Evolutionary conservation across 2,888 invertebrate species (phyloP), one percentile per base, ranked within the genome.

Genomic region (Nomada fucata): DNA sequence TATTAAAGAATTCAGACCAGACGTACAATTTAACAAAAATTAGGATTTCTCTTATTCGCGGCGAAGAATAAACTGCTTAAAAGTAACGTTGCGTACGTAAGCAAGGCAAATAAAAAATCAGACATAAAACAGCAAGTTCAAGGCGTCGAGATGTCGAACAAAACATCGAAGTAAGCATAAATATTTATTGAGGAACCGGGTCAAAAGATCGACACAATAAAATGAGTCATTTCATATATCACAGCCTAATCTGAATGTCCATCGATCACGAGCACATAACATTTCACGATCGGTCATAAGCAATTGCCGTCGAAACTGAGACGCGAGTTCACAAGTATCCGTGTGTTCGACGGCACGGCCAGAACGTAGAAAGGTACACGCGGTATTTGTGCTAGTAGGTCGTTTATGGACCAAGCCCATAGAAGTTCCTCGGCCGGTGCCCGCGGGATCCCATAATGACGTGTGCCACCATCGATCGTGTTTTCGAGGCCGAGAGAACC

Each of bases 321-420:
- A 60, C 29, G 26, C 53, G 20, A 70, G 72, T 79, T 76, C 44
- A 52, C 57, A 44, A 47, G 53, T 67, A 55, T 36, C 71, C 29
- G 60, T 20, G 53, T 69, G 42, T 75, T 76, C 53, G 77, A 79
- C 73, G 68, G 82, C 76, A 78, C 63, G 75, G 52, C 57, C 82
- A 83, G 83, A 82, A 87, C 84, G 86, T 90, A 89, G 89, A 90
- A 89, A 90, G 89, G 87, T 36, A 36, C 36, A 36, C 68, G 67
- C 75, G 92, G 91, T 90, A 92, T 92, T 90, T 88, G 88, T 92
- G 92, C 90, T 89, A 92, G 91, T 92, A 91, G 92, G 92, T 90
- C 91, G 89, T 83, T 86, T 85, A 83, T 91, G 91, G 91, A 92
- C 91, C 91, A 91, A 92, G 91, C 91, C 91, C 91, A 90, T 88